Base-by-base conservation (phyloP, 2,113 vertebrate species). In the Dicrurus megarhynchus region DNA sequence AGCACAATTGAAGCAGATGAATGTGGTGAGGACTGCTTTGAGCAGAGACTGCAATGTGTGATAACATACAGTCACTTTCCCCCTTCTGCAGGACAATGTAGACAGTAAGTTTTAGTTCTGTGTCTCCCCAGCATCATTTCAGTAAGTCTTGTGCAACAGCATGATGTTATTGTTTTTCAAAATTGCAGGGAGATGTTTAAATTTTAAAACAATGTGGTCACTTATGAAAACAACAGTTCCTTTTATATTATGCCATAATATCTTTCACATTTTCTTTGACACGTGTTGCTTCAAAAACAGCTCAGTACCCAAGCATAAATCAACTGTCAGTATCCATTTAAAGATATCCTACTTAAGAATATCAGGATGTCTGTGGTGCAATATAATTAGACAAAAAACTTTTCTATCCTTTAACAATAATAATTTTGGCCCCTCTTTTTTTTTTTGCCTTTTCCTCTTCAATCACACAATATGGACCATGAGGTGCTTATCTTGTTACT, bases 261-360 rank as follows among this genome's bases (percentile, higher is more conserved):
- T 69, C 32, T 76, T 90, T 88, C 50, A 60, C 28, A 35, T 93
- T 93, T 93, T 91, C 57, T 94, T 95, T 88, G 55, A 73, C 46
- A 83, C 16, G 55, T 42, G 10, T 81, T 16, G 15, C 44, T 70
- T 95, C 63, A 86, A 86, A 93, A 94, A 50, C 78, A 89, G 47
- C 57, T 50, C 19, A 59, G 41, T 71, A 50, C 11, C 19, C 55
- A 85, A 82, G 61, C 64, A 79, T 57, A 89, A 91, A 89, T 91
- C 74, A 91, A 37, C 53, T 88, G 50, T 73, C 78, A 67, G 75
- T 41, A 74, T 77, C 59, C 55, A 91, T 92, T 96, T 93, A 77
- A 90, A 95, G 63, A 92, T 47, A 92, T 84, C 56, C 60, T 90
- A 60, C 60, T 68, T 88, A 77, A 95, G 57, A 94, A 79, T 76